Percentiles rank a stretch among this genome's conserved stretches.
phyloP scores from a whole-genome alignment of 2,888 invertebrate genomes.

The Ophion ellenae region DNA sequence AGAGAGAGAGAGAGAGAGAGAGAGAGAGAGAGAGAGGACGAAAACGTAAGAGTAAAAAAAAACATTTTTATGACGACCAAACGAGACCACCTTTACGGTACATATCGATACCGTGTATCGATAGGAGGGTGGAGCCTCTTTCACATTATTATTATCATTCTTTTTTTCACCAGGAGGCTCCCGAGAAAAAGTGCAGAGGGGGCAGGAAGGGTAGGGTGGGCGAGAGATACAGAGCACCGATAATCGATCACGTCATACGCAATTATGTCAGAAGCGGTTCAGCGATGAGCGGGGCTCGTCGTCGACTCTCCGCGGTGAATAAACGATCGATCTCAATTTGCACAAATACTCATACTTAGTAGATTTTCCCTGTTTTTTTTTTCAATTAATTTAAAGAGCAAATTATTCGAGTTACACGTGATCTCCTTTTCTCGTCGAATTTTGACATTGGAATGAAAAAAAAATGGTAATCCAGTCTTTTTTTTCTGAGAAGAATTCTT shows the following conservation, averaged over 20 bases:
- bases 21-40: too few relatives aligned
- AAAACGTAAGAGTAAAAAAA: too few relatives aligned
- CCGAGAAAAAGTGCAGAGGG: too few relatives aligned
- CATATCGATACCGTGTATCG: background rate
- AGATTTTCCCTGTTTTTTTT: background rate
- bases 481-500: too few relatives aligned
- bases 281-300: conserved; percentile 11
- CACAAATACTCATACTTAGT: background rate
- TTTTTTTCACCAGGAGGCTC: background rate
- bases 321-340: conserved; percentile 26
- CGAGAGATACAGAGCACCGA: conserved; percentile 9
- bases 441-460: too few relatives aligned
- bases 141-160: background rate
- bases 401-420: too few relatives aligned
- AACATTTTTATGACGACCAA: too few relatives aligned
- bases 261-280: conserved; percentile 52
- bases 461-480: too few relatives aligned
- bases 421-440: too few relatives aligned
- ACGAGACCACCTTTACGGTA: background rate
- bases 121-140: background rate
- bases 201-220: too few relatives aligned
- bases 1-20: background rate
- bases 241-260: conserved; percentile 47
- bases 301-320: conserved; percentile 15
- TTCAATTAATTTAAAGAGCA: too few relatives aligned